Evolutionary conservation across 2,797 vertebrate species (phyloP), one percentile per base, ranked within the genome.

Genomic region (Poeciliopsis turneri): DNA sequence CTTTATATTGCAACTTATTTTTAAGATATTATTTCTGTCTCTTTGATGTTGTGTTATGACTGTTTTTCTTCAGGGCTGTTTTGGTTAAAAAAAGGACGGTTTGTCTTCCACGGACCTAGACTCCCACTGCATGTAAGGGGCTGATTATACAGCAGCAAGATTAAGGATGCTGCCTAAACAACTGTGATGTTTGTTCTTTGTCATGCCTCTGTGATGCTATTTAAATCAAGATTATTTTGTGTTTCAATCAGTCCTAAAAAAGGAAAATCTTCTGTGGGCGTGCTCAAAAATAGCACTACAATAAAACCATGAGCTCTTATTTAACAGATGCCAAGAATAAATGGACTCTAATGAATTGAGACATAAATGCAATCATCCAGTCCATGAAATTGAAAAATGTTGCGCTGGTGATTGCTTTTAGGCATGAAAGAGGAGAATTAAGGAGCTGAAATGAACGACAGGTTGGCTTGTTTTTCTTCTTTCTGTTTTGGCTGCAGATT

Each of bases 181-280:
- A 72, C 66, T 55, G 69, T 75, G 80, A 46, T 86, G 71, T 89
- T 89, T 89, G 81, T 87, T 88, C 79, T 76, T 36, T 15, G 80
- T 75, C 72, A 4, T 82, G 78, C 81, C 82, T 72, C 71, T 77
- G 82, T 47, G 76, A 78, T 87, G 90, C 90, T 92, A 87, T 93
- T 93, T 92, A 86, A 89, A 82, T 90, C 83, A 59, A 79, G 74
- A 90, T 93, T 87, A 89, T 88, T 89, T 90, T 84, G 69, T 64
- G 76, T 77, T 84, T 84, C 79, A 86, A 71, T 86, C 79, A 43
- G 71, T 74, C 88, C 68, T 89, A 91, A 90, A 93, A 90, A 85
- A 83, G 92, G 86, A 87, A 33, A 81, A 59, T 36, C 43, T 70
- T 81, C 61, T 55, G 78, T 85, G 76, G 84, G 76, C 20, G 75